These are phyloP conservation scores for Platyura marginata DNA, from an alignment of 1,140 invertebrate genomes.

Conservation along the genomic window DNA sequence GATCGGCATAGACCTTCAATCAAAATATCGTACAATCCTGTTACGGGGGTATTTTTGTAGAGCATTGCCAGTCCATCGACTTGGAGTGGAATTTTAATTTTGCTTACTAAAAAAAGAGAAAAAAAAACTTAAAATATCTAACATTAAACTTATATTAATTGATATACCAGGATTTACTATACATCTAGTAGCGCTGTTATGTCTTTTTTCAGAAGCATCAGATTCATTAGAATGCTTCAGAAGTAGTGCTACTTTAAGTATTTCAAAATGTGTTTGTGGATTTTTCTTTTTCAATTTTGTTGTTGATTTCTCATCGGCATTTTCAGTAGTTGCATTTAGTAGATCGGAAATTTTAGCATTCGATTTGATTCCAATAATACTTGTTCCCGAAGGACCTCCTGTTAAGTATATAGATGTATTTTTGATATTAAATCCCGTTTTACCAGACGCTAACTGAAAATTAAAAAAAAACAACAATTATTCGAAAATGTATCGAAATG, in stretches of 20 bases:
- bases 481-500: too few relatives aligned
- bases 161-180: neutral
- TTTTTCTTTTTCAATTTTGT: conserved; percentile 12
- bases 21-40: conserved; percentile 46
- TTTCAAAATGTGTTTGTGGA: conserved; percentile 10
- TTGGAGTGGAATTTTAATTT: conserved; percentile 36
- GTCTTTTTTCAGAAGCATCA: neutral
- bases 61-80: conserved; percentile 54
- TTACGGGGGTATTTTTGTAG: conserved; percentile 36
- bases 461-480: too few relatives aligned
- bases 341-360: conserved; percentile 13
- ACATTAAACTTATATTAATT: too few relatives aligned
- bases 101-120: too few relatives aligned
- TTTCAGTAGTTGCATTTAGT: neutral
- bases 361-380: neutral
- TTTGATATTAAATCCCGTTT: conserved; percentile 15
- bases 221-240: conserved; percentile 13
- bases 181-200: neutral
- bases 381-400: conserved; percentile 9
- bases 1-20: conserved; percentile 52
- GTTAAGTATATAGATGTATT: conserved; percentile 16
- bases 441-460: conserved; percentile 12
- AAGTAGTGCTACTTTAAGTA: conserved; percentile 16
- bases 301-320: conserved; percentile 3
- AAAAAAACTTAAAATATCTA: too few relatives aligned